Conservation (phyloP, 1,140 invertebrate genomes). For the Solenopsis fugax region DNA sequence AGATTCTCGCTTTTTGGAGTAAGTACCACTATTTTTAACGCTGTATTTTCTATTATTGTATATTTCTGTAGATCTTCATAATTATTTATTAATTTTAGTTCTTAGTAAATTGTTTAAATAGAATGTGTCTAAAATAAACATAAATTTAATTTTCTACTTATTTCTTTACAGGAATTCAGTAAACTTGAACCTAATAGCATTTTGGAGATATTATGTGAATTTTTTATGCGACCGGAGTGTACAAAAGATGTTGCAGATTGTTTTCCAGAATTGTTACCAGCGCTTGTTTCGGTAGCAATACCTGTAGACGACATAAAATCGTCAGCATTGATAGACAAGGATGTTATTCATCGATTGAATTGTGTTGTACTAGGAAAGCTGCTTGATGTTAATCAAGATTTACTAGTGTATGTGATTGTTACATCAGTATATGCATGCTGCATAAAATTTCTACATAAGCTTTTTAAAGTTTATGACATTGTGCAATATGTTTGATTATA, state of each 20-base stretch:
- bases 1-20: conserved; percentile 56
- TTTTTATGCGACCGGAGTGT: conserved; percentile 80
- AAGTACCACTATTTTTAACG: conserved; percentile 19
- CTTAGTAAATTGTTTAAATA: not conserved
- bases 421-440: not conserved
- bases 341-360: conserved; percentile 80
- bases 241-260: conserved; percentile 82
- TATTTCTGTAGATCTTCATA: not conserved
- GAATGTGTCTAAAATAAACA: not conserved
- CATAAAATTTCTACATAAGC: not conserved
- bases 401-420: conserved; percentile 85
- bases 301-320: conserved; percentile 54
- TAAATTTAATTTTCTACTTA: conserved; percentile 50
- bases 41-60: not conserved
- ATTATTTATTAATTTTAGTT: conserved; percentile 20
- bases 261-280: conserved; percentile 84
- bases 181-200: conserved; percentile 70
- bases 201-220: conserved; percentile 77
- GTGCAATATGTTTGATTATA: conserved; percentile 41
- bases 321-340: conserved; percentile 41
- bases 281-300: conserved; percentile 80
- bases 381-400: conserved; percentile 85
- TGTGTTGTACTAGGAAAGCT: conserved; percentile 85
- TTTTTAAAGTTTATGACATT: not conserved
- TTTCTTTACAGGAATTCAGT: conserved; percentile 72